phyloP scores from a whole-genome alignment of 1,140 invertebrate genomes.

The Aphis craccivora region DNA sequence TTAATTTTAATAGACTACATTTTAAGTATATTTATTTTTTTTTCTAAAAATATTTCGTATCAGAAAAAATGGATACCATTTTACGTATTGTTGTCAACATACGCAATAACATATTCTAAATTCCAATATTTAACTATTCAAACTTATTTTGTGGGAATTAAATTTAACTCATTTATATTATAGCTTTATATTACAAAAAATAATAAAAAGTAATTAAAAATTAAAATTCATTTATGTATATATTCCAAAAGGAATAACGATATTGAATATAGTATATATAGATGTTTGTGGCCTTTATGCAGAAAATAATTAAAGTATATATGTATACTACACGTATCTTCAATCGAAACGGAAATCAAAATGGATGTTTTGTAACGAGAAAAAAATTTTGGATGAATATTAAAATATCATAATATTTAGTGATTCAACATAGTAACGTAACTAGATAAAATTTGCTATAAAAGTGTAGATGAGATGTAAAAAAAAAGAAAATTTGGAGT shows the following conservation, averaged over 20 bases:
- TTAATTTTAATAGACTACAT: neutral
- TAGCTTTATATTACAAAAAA: neutral
- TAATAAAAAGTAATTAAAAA: neutral
- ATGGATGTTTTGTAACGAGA: neutral
- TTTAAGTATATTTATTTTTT: neutral
- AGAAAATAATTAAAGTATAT: neutral
- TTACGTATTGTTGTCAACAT: neutral
- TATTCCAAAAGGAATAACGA: neutral
- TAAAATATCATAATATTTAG: neutral
- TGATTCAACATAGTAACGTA: neutral
- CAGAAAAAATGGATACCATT: neutral
- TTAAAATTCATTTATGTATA: neutral
- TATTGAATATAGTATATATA: neutral
- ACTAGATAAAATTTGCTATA: neutral
- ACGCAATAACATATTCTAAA: neutral
- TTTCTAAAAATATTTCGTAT: neutral
- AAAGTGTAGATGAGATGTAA: neutral
- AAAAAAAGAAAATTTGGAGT: neutral
- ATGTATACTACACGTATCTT: neutral
- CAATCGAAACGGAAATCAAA: neutral
- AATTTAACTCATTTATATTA: neutral
- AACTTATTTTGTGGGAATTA: neutral
- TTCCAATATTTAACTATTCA: neutral
- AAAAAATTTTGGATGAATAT: neutral
- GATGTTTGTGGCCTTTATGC: neutral